Conservation (phyloP, 53 echinoderm and acorn worm genomes). For the Henricia sp. region DNA sequence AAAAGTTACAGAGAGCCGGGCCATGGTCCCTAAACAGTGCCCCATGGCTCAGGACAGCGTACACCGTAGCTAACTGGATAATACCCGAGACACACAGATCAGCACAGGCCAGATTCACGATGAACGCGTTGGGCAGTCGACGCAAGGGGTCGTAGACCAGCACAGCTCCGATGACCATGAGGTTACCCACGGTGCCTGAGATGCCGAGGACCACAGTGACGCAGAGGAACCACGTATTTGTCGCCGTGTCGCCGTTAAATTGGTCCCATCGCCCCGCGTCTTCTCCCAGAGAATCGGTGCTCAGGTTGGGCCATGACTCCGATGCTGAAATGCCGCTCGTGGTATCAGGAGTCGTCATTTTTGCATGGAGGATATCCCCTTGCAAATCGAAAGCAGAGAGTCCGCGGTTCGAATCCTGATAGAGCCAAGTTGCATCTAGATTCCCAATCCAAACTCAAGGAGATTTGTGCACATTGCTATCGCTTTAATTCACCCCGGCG, state of each 20-base stretch:
- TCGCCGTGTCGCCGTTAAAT: conserved; percentile 15
- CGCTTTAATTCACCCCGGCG: too few relatives aligned
- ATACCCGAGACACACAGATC: conserved; percentile 39
- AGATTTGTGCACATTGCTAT: too few relatives aligned
- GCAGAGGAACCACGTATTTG: conserved; percentile 44
- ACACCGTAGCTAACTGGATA: conserved; percentile 42
- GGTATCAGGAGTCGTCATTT: neutral
- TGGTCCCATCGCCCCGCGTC: neutral
- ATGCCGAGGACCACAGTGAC: conserved; percentile 17
- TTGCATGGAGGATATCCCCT: too few relatives aligned
- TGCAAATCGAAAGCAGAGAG: too few relatives aligned
- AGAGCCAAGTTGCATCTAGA: too few relatives aligned
- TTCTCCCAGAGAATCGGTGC: neutral
- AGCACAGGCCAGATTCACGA: conserved; percentile 47
- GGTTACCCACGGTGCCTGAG: conserved; percentile 51
- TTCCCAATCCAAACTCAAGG: too few relatives aligned
- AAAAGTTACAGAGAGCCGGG: conserved; percentile 40
- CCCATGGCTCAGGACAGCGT: conserved; percentile 13
- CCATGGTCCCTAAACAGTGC: conserved; percentile 2
- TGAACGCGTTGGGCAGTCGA: conserved; percentile 39
- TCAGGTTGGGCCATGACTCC: neutral
- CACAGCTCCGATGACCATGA: conserved; percentile 46
- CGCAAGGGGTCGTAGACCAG: conserved; percentile 27
- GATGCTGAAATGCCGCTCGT: neutral
- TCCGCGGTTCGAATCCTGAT: too few relatives aligned